phyloP scores from a whole-genome alignment of 2,797 vertebrate genomes.

The Pseudocheirus occidentalis region DNA sequence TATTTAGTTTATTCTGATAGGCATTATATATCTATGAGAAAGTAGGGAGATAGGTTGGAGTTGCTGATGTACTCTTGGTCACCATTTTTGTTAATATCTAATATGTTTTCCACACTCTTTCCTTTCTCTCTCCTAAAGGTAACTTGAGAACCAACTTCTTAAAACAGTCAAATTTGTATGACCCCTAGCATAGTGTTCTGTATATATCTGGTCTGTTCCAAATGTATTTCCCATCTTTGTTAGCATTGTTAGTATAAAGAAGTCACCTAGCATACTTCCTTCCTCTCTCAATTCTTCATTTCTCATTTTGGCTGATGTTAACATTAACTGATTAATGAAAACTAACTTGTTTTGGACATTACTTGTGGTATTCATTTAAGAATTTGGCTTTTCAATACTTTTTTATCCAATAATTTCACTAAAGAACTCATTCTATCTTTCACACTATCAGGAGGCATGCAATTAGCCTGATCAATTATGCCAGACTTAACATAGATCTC shows the following conservation, averaged over 20 bases:
- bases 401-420: neutral
- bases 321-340: neutral
- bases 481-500: slow-evolving; percentile 16
- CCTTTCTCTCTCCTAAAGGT: neutral
- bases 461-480: slow-evolving; percentile 41
- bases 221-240: neutral
- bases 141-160: neutral
- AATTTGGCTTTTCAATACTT: slow-evolving; percentile 7
- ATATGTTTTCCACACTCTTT: neutral
- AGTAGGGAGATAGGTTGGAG: neutral
- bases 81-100: neutral
- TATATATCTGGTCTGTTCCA: neutral
- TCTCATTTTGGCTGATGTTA: neutral
- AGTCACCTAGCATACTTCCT: neutral
- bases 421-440: neutral
- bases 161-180: neutral
- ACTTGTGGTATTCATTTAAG: neutral
- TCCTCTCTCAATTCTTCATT: neutral
- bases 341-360: neutral
- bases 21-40: neutral
- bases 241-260: neutral
- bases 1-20: neutral
- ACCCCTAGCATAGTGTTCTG: neutral
- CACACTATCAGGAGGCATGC: neutral
- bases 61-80: neutral